phyloP scores from a whole-genome alignment of 2,113 vertebrate genomes.

The Camelus dromedarius region DNA sequence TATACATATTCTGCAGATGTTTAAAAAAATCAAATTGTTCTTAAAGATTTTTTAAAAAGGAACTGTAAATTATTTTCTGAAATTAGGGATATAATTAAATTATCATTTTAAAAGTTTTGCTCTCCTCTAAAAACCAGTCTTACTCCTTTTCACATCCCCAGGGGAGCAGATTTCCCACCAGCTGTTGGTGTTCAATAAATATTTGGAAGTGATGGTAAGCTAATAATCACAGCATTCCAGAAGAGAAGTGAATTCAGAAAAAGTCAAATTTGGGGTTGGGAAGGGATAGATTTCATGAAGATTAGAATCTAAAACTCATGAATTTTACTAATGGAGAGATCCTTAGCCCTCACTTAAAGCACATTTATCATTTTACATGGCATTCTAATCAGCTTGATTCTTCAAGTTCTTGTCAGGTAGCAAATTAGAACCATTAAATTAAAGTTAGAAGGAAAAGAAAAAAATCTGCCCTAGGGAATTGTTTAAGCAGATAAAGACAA shows the following conservation, averaged over 20 bases:
- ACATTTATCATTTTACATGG: background rate
- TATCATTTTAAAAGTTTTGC: background rate
- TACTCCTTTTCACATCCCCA: background rate
- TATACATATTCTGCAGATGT: background rate
- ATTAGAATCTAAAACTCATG: background rate
- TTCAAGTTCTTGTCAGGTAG: background rate
- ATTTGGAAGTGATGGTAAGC: background rate
- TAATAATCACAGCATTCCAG: background rate
- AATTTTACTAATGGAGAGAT: background rate
- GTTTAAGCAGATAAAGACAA: background rate
- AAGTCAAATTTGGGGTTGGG: background rate
- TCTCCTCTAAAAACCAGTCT: background rate
- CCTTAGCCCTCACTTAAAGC: background rate
- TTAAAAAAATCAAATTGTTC: background rate
- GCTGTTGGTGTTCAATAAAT: background rate
- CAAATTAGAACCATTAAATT: conserved; percentile 14
- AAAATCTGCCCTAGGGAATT: background rate
- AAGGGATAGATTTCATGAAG: conserved; percentile 17
- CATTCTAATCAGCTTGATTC: background rate
- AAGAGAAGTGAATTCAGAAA: conserved; percentile 3
- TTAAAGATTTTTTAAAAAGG: background rate
- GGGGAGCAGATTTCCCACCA: background rate
- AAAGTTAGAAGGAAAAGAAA: background rate
- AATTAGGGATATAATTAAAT: background rate
- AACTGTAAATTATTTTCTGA: background rate